Base-by-base conservation (phyloP, 2,113 vertebrate species). In the Morone saxatilis region DNA sequence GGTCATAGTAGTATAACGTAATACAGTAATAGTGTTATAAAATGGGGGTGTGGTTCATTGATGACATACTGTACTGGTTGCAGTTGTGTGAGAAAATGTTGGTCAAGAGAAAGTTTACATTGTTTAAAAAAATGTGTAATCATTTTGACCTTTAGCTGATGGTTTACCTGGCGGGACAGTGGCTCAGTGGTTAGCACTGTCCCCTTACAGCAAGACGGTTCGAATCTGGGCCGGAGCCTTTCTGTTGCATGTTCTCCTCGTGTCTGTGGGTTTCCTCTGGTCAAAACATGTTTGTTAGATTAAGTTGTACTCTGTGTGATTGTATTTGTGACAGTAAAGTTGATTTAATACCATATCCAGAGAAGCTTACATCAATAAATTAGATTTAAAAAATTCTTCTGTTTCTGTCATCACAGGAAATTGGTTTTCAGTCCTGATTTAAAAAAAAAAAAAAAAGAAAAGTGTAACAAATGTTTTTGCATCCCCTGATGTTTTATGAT, bases 21-120 rank as follows among this genome's bases (percentile, higher is more conserved):
- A 25, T 31, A 31, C 31, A 31, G 66, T 76, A 53, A 47, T 14
- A 38, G 12, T 70, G 36, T 82, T 79, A 6, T 70, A 76, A 79
- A 86, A 84, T 25, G 0, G 25, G 51, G 48, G 22, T 83, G 66
- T 45, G 14, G 31, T 41, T 68, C 1, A 61, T 22, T 68, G n/a
- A 77, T 63, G 47, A 54, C 41, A 20, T 19, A 38, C 17, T 20
- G 17, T 4, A 8, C 17, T 61, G 1, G 12, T 36, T 41, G 19
- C 5, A 19, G 4, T 12, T 53, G 13, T 60, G 16, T 36, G 40
- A 9, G 14, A 40, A 53, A 66, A 50, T 36, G 17, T 62, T 79
- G 20, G 22, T 65, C 20, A 72, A 54, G 48, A 77, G 81, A 71
- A 67, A 70, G 45, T 31, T 71, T 60, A 0, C 17, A 6, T 17